These are phyloP conservation scores for Cyclina sinensis DNA, from an alignment of 1,140 invertebrate genomes.

Conservation along the genomic window DNA sequence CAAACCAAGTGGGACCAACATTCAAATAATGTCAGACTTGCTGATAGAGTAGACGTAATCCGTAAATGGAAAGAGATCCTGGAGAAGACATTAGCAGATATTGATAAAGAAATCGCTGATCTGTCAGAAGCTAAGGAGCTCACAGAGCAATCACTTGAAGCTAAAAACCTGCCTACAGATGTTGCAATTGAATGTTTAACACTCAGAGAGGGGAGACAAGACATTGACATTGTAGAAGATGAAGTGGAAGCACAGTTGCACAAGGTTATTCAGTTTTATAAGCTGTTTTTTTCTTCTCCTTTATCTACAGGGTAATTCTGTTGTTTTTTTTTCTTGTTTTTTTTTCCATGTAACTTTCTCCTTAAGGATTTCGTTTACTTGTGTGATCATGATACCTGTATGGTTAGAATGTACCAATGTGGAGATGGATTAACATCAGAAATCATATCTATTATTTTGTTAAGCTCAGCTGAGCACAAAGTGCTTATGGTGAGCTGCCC, in stretches of 20 bases:
- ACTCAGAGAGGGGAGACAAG: constrained; percentile 92
- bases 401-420: too few species aligned
- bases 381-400: too few species aligned
- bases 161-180: constrained; percentile 91
- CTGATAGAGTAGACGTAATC: constrained; percentile 89
- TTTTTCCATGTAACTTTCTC: too few species aligned
- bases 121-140: constrained; percentile 92
- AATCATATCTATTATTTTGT: too few species aligned
- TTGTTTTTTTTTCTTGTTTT: too few species aligned
- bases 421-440: too few species aligned
- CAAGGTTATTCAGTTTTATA: constrained; percentile 91
- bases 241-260: constrained; percentile 93
- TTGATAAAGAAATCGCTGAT: constrained; percentile 91
- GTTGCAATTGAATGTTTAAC: constrained; percentile 93
- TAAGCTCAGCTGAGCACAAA: too few species aligned
- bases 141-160: constrained; percentile 93
- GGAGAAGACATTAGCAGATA: constrained; percentile 89
- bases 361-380: too few species aligned
- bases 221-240: constrained; percentile 94
- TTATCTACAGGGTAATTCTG: too few species aligned
- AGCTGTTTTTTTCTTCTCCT: too few species aligned
- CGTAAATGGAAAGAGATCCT: constrained; percentile 91
- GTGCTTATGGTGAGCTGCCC: too few species aligned
- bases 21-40: constrained; percentile 92
- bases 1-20: constrained; percentile 94